phyloP scores from a whole-genome alignment of 1,140 invertebrate genomes.

The Anoplophora glabripennis region DNA sequence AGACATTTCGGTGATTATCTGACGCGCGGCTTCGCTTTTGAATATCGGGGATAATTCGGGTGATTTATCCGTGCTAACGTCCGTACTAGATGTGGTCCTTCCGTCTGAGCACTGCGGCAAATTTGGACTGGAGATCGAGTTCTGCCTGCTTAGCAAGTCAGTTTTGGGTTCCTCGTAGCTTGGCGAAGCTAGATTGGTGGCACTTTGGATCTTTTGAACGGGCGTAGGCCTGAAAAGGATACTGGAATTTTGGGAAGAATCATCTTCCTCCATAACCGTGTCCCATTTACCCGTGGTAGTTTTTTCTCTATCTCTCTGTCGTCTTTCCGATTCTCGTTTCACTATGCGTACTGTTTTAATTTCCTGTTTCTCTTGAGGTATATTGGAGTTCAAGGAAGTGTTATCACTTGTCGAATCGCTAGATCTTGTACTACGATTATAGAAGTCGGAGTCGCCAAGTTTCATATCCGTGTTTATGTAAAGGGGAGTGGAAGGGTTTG shows the following conservation, averaged over 20 bases:
- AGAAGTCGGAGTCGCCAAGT: constrained; percentile 30
- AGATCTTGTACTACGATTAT: constrained; percentile 31
- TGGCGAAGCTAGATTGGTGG: constrained; percentile 22
- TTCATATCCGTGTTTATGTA: constrained; percentile 41
- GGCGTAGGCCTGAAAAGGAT: constrained; percentile 33
- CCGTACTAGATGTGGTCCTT: constrained; percentile 13
- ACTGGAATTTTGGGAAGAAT: constrained; percentile 37
- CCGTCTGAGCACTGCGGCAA: constrained; percentile 27
- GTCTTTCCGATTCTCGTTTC: constrained; percentile 83
- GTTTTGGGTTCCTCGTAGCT: constrained; percentile 19
- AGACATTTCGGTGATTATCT: constrained; percentile 81
- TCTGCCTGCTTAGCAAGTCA: constrained; percentile 25
- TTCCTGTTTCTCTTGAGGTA: constrained; percentile 74
- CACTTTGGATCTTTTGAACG: constrained; percentile 34
- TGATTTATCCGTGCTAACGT: constrained; percentile 34
- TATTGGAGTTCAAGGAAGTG: constrained; percentile 31
- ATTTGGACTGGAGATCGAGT: constrained; percentile 35
- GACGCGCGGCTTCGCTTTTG: constrained; percentile 78
- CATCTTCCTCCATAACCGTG: constrained; percentile 41
- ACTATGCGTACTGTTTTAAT: constrained; percentile 92
- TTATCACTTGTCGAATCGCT: constrained; percentile 42
- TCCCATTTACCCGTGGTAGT: constrained; percentile 43
- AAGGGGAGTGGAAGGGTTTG: constrained; percentile 31
- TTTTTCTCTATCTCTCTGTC: constrained; percentile 70
- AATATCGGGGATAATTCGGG: constrained; percentile 63